Conservation (phyloP, 2,888 invertebrate species). For the Pristionchus entomophagus region DNA sequence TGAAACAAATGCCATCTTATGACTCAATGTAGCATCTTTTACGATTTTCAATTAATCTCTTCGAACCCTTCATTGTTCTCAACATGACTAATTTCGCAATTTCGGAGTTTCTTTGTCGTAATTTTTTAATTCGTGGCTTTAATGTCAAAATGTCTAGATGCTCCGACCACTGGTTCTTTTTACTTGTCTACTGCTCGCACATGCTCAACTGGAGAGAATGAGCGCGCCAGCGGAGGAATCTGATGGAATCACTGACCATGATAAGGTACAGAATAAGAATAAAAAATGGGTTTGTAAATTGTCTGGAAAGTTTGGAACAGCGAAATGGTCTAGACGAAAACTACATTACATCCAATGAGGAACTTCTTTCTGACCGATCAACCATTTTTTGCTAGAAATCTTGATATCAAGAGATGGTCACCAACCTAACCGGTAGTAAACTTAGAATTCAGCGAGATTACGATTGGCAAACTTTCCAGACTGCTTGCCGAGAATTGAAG, state of each 20-base stretch:
- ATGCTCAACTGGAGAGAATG: constrained; percentile 13
- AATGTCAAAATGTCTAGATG: not conserved
- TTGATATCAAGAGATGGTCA: not conserved
- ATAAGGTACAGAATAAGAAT: not conserved
- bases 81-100: not conserved
- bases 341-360: not conserved
- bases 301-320: not conserved
- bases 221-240: not conserved
- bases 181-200: not conserved
- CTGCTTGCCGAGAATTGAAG: constrained; percentile 66
- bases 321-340: not conserved
- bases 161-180: not conserved
- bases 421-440: not conserved
- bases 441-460: not conserved
- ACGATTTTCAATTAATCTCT: not conserved
- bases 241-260: not conserved
- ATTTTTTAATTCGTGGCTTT: not conserved
- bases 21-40: no score
- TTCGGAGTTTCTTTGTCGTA: not conserved
- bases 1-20: no score
- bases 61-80: not conserved
- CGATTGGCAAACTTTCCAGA: no score
- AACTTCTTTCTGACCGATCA: not conserved
- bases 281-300: not conserved
- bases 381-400: not conserved